These are phyloP conservation scores for Hermetia illucens DNA, from an alignment of 1,140 invertebrate species.

Conservation along the genomic window DNA sequence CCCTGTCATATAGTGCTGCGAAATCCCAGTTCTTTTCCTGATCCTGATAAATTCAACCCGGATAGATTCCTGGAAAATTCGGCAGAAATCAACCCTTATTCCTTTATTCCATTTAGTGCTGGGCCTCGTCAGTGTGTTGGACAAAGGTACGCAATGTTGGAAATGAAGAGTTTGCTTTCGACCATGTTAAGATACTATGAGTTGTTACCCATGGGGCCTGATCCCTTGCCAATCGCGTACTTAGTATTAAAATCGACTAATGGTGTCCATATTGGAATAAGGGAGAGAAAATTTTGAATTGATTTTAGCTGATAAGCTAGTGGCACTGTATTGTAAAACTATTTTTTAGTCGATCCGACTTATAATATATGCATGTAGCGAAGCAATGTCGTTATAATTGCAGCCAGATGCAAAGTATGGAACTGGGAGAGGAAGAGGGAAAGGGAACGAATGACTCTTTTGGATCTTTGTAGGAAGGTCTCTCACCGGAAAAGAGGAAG, in stretches of 20 bases:
- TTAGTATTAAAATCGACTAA: neutral
- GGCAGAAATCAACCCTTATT: conserved; percentile 30
- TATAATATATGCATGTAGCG: too few relatives aligned
- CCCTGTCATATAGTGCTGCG: conserved; percentile 31
- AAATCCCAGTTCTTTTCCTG: conserved; percentile 33
- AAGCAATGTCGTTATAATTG: too few relatives aligned
- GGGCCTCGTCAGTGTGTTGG: conserved; percentile 6
- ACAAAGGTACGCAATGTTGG: conserved; percentile 27
- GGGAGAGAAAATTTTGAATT: too few relatives aligned
- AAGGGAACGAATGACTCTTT: too few relatives aligned
- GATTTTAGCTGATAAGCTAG: too few relatives aligned
- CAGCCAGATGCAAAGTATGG: too few relatives aligned
- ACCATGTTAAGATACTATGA: conserved; percentile 17
- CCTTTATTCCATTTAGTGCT: conserved; percentile 40
- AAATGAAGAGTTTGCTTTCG: conserved; percentile 22
- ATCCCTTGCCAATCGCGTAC: neutral
- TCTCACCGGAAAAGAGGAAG: too few relatives aligned
- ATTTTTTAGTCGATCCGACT: too few relatives aligned
- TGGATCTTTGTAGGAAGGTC: too few relatives aligned
- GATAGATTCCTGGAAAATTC: conserved; percentile 44
- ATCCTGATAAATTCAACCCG: conserved; percentile 41
- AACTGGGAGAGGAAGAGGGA: too few relatives aligned
- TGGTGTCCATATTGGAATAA: too few relatives aligned
- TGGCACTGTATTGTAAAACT: too few relatives aligned
- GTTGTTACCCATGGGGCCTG: conserved; percentile 3